These are phyloP conservation scores for Lithosia quadra DNA, from an alignment of 2,888 invertebrate species.

Conservation along the genomic window DNA sequence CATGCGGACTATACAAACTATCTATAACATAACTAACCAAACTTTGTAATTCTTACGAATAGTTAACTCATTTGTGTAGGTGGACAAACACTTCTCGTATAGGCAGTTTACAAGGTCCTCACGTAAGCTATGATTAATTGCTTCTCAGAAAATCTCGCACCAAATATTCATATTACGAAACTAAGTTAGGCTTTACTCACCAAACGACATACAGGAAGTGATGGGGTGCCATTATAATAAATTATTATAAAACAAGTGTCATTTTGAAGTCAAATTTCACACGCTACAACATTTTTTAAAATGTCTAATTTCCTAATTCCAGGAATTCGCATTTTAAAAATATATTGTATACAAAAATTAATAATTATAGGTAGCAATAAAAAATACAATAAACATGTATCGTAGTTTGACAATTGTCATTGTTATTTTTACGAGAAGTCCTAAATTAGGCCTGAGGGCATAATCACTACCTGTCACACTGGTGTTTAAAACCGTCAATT, in stretches of 20 bases:
- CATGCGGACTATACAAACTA: too few species aligned
- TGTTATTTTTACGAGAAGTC: constrained; percentile 13
- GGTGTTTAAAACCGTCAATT: constrained; percentile 42
- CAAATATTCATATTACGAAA: too few species aligned
- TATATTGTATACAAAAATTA: neutral
- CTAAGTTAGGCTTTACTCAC: neutral
- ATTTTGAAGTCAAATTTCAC: constrained; percentile 8
- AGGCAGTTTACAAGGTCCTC: too few species aligned
- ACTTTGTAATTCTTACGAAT: too few species aligned
- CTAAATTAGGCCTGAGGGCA: constrained; percentile 20
- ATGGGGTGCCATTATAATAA: neutral
- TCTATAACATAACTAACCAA: too few species aligned
- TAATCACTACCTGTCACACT: constrained; percentile 33
- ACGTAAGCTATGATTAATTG: too few species aligned
- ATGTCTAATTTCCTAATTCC: neutral
- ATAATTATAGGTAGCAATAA: constrained; percentile 24
- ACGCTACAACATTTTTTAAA: constrained; percentile 12
- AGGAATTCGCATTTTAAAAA: neutral
- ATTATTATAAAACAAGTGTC: neutral
- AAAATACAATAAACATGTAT: constrained; percentile 15
- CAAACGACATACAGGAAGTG: neutral
- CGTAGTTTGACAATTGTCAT: constrained; percentile 15
- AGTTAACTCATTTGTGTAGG: too few species aligned
- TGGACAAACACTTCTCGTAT: too few species aligned
- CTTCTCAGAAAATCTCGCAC: too few species aligned